phyloP scores from a whole-genome alignment of 2,113 vertebrate species.

The Eulacestoma nigropectus region DNA sequence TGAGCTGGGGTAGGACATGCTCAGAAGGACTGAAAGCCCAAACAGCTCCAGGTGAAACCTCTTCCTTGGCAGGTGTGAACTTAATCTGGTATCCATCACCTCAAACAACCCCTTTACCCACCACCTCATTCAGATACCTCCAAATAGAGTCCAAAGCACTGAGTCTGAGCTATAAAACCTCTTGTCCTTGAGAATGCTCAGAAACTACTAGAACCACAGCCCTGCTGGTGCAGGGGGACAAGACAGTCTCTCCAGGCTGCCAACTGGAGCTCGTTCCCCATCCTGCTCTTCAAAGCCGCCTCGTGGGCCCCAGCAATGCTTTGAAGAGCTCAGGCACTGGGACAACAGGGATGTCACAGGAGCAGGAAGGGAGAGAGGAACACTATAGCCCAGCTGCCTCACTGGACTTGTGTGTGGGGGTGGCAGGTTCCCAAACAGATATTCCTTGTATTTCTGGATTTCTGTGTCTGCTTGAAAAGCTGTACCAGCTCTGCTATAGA shows the following conservation, averaged over 20 bases:
- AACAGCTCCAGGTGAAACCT: not conserved
- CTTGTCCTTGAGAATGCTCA: not conserved
- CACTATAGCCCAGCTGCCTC: not conserved
- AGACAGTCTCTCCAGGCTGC: not conserved
- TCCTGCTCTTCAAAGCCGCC: not conserved
- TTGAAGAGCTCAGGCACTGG: not conserved
- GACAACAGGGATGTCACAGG: not conserved
- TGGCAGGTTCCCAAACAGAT: not conserved
- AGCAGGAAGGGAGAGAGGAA: not conserved
- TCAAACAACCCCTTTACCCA: not conserved
- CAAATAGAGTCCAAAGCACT: not conserved
- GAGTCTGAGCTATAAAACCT: not conserved
- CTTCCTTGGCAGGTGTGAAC: not conserved
- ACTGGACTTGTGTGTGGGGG: not conserved
- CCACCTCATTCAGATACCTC: not conserved
- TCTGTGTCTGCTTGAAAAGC: not conserved
- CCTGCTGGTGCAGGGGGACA: not conserved
- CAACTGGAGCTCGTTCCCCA: not conserved
- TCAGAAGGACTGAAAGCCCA: not conserved
- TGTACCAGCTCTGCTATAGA: not conserved
- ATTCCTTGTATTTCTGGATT: constrained; percentile 25
- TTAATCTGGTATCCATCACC: not conserved
- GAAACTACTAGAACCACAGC: not conserved
- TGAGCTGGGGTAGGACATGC: not conserved
- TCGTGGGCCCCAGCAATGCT: not conserved